Percentiles rank a stretch among this genome's conserved stretches.
Conservation (phyloP, 2,888 invertebrate species). For the Gibbula magus region DNA sequence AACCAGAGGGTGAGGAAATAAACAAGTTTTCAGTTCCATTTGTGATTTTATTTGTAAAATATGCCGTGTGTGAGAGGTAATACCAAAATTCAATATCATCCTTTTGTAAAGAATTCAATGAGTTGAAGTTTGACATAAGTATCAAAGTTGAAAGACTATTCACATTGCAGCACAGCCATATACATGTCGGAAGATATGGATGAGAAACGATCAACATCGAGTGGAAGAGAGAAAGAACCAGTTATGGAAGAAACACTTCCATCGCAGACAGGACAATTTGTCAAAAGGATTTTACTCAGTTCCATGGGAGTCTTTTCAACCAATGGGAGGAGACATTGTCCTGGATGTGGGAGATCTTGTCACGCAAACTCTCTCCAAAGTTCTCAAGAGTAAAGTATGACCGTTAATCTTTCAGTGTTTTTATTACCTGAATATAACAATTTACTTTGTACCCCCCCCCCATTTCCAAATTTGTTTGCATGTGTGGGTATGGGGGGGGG, state of each 20-base stretch:
- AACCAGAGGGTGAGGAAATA: not conserved
- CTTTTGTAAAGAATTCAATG: not conserved
- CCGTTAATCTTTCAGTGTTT: not conserved
- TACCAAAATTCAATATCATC: too few species aligned
- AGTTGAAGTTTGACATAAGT: not conserved
- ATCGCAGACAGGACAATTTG: slow-evolving; percentile 42
- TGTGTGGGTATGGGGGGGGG: too few species aligned
- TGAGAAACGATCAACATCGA: slow-evolving; percentile 43
- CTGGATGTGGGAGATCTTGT: slow-evolving; percentile 53
- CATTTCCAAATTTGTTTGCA: too few species aligned
- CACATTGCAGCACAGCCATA: slow-evolving; percentile 38
- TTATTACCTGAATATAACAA: not conserved
- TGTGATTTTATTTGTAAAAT: too few species aligned
- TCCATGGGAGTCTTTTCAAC: slow-evolving; percentile 44
- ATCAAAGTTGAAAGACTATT: too few species aligned
- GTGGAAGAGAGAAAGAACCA: slow-evolving; percentile 46
- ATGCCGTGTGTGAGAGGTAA: too few species aligned
- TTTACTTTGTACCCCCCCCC: too few species aligned
- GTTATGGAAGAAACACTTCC: slow-evolving; percentile 46
- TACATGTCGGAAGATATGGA: slow-evolving; percentile 40
- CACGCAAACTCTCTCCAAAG: slow-evolving; percentile 40
- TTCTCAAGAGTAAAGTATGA: slow-evolving; percentile 42
- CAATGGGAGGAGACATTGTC: slow-evolving; percentile 47
- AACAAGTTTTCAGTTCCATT: too few species aligned
- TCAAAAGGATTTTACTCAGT: slow-evolving; percentile 45